Conservation (phyloP, 2,797 vertebrate genomes). For the Benthosema pterotum region DNA sequence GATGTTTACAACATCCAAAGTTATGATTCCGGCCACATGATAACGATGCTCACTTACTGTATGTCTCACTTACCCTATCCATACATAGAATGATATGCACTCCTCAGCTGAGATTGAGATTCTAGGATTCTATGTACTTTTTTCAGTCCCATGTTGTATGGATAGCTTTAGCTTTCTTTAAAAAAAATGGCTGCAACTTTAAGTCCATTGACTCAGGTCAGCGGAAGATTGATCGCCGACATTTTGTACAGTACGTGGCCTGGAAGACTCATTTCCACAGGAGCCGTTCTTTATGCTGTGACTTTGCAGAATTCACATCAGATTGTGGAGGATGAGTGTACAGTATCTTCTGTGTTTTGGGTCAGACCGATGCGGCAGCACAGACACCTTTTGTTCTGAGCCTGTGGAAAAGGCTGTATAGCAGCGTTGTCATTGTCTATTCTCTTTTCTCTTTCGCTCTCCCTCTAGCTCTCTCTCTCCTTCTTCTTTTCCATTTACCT, state of each 20-base stretch:
- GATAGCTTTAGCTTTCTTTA: neutral
- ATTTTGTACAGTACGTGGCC: conserved; percentile 53
- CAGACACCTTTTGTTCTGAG: conserved; percentile 60
- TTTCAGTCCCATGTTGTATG: neutral
- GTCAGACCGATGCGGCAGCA: conserved; percentile 56
- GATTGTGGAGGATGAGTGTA: conserved; percentile 35
- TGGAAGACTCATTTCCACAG: conserved; percentile 12
- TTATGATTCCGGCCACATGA: no score
- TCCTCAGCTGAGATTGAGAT: no score
- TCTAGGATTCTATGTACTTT: neutral
- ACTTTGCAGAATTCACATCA: conserved; percentile 65
- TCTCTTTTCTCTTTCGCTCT: conserved; percentile 30
- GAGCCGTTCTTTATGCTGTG: conserved; percentile 53
- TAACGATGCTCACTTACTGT: no score
- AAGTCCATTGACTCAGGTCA: conserved; percentile 28
- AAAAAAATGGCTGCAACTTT: neutral
- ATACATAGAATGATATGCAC: no score
- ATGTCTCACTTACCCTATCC: no score
- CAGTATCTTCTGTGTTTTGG: conserved; percentile 50
- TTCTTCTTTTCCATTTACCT: conserved; percentile 21
- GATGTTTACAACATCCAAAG: no score
- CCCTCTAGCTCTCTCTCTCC: conserved; percentile 40
- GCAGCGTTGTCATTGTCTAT: conserved; percentile 54
- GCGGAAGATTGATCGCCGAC: conserved; percentile 40
- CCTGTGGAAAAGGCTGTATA: conserved; percentile 41